A percentile compares a stretch with the other conserved stretches of the same genome.
Evolutionary conservation across 2,888 invertebrate species (phyloP).

Genomic region (Kryphioiulus occultus): DNA sequence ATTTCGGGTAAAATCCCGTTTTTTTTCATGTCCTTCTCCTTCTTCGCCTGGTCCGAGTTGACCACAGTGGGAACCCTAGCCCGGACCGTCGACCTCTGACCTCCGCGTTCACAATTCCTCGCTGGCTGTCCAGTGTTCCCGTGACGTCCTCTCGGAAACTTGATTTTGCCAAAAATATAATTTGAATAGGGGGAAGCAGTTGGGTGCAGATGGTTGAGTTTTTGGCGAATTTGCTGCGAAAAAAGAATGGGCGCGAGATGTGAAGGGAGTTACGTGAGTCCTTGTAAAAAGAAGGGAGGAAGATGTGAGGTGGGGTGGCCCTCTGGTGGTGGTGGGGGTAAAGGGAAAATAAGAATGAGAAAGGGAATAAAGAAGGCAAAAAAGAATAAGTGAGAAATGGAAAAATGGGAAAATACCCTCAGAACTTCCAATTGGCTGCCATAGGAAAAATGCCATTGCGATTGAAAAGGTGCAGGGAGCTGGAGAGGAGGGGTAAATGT

Average conservation of each 20-base stretch:
- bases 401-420: neutral
- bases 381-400: too few species aligned
- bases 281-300: neutral
- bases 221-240: neutral
- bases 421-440: neutral
- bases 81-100: neutral
- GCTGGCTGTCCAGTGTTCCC: neutral
- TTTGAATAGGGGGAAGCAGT: neutral
- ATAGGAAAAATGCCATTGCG: neutral
- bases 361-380: neutral
- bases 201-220: neutral
- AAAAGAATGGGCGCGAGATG: neutral
- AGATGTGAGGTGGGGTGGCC: neutral
- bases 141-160: neutral
- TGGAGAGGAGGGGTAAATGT: neutral
- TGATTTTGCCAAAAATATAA: neutral
- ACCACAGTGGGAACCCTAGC: neutral
- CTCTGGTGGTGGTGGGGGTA: neutral
- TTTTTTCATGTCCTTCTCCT: neutral
- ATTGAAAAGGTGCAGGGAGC: neutral
- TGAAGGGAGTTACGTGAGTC: neutral
- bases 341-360: neutral
- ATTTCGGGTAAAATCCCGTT: neutral
- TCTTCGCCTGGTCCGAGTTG: neutral
- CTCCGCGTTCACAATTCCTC: neutral